A percentile compares a stretch with the other conserved stretches of the same genome.
Conservation (phyloP, 2,888 invertebrate species). For the Mechanitis mazaeus region DNA sequence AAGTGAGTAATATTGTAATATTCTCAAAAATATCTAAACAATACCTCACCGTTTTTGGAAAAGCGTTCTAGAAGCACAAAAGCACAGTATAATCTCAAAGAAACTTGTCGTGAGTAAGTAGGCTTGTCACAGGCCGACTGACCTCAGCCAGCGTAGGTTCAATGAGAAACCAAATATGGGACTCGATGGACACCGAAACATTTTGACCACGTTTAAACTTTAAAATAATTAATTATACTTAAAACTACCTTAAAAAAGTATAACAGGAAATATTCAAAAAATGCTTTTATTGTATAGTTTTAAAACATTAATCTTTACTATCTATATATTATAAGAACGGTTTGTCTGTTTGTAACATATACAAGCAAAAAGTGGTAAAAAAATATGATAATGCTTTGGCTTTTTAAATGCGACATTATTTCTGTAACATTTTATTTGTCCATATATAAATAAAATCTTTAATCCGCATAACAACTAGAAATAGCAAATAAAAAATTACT, state of each 20-base stretch:
- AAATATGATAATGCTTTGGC: no score
- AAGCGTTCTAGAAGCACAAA: constrained; percentile 17
- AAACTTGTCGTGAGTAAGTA: constrained; percentile 22
- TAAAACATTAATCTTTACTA: no score
- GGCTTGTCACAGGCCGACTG: constrained; percentile 26
- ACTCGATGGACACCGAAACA: constrained; percentile 48
- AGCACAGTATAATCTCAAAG: constrained; percentile 18
- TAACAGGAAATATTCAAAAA: neutral
- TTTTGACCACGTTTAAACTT: constrained; percentile 49
- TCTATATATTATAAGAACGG: no score
- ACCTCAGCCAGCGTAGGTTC: constrained; percentile 57
- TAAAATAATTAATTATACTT: constrained; percentile 18
- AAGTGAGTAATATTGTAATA: neutral
- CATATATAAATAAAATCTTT: no score
- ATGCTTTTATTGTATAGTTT: no score
- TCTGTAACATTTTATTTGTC: no score
- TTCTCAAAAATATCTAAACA: neutral
- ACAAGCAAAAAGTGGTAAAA: no score
- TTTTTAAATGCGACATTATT: no score
- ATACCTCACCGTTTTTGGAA: constrained; percentile 8
- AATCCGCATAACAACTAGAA: no score
- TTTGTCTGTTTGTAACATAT: no score
- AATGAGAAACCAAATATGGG: constrained; percentile 54
- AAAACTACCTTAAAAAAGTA: constrained; percentile 4
- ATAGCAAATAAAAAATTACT: no score